A percentile compares a stretch with the other conserved stretches of the same genome.
These are phyloP conservation scores for Falcaria lacertinaria DNA, from an alignment of 2,888 invertebrate genomes.

Conservation along the genomic window DNA sequence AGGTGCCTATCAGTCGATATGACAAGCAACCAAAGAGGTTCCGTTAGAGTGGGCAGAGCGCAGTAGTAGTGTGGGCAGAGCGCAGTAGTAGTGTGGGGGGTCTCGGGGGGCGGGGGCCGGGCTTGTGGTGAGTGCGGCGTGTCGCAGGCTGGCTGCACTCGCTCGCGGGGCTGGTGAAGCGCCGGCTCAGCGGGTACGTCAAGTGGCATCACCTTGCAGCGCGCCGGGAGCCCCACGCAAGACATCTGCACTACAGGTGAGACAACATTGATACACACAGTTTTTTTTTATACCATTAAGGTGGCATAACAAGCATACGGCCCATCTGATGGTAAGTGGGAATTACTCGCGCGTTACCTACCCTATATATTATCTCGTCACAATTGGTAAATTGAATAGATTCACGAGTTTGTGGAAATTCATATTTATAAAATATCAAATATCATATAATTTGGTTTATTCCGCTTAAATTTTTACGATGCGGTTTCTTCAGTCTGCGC, in stretches of 20 bases:
- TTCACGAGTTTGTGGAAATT: no score
- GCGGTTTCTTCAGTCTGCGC: no score
- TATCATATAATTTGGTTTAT: no score
- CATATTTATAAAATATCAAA: no score
- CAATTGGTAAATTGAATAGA: no score
- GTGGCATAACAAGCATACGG: no score
- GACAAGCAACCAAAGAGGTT: conserved; percentile 5
- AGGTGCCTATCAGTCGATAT: background rate
- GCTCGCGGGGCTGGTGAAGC: conserved; percentile 85
- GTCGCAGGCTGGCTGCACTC: conserved; percentile 83
- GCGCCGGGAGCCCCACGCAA: conserved; percentile 40
- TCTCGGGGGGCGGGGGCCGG: conserved; percentile 19
- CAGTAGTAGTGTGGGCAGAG: conserved; percentile 27
- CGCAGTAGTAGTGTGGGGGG: conserved; percentile 20
- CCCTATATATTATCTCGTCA: no score
- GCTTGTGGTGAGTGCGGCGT: conserved; percentile 21
- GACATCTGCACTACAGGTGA: conserved; percentile 45
- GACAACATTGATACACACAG: no score
- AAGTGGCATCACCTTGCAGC: conserved; percentile 85
- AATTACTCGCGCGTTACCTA: no score
- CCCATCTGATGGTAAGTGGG: no score
- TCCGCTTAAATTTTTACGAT: no score
- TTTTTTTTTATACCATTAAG: no score
- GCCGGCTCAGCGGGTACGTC: conserved; percentile 90
- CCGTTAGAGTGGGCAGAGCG: conserved; percentile 36